Percentiles rank a stretch among this genome's conserved stretches.
These are phyloP conservation scores for Hypotaenidia okinawae DNA, from an alignment of 2,797 vertebrate genomes.

Conservation along the genomic window DNA sequence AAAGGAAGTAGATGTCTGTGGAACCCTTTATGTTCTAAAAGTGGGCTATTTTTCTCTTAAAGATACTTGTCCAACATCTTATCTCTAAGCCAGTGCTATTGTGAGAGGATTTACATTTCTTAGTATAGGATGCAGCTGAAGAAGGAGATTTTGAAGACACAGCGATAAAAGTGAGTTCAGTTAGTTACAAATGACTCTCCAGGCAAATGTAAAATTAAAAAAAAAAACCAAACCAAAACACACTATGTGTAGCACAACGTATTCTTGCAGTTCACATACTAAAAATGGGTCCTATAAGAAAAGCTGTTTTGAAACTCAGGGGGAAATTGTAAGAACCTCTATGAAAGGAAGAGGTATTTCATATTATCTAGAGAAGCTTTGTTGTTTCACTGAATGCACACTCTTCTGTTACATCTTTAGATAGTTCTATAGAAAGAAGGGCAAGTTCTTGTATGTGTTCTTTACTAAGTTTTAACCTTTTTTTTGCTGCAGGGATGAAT, in stretches of 20 bases:
- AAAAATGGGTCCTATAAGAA: not conserved
- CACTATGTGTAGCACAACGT: not conserved
- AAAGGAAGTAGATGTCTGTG: not conserved
- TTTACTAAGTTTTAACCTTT: not conserved
- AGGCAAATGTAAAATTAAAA: not conserved
- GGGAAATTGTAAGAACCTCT: not conserved
- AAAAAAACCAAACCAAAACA: not conserved
- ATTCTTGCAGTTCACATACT: not conserved
- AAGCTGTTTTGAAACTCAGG: not conserved
- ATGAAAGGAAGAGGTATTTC: not conserved
- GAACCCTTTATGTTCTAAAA: not conserved
- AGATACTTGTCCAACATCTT: not conserved
- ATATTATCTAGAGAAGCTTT: not conserved
- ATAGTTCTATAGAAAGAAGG: not conserved
- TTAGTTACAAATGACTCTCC: not conserved
- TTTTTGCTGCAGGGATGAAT: not conserved
- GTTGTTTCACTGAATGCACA: not conserved
- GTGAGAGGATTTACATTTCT: not conserved
- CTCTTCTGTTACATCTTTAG: not conserved
- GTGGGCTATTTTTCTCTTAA: not conserved
- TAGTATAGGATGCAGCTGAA: not conserved
- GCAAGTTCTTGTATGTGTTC: not conserved
- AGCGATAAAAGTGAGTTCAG: not conserved
- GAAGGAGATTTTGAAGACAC: not conserved
- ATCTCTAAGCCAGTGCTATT: not conserved